Percentiles rank a stretch among this genome's conserved stretches.
These are phyloP conservation scores for Hystrix brachyura DNA, from an alignment of 2,113 vertebrate species.

Conservation along the genomic window DNA sequence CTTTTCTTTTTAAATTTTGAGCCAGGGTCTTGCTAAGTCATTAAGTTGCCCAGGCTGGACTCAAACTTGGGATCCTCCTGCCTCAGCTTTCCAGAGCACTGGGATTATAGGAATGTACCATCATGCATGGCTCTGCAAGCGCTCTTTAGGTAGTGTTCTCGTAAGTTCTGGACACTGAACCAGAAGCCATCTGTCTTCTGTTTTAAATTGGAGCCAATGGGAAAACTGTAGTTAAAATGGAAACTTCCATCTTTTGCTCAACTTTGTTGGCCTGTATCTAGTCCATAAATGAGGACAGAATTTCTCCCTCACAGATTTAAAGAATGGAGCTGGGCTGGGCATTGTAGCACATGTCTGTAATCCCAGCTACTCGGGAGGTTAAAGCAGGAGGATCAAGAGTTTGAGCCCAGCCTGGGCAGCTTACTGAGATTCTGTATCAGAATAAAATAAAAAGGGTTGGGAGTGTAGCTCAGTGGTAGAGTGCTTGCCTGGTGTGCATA, in stretches of 20 bases:
- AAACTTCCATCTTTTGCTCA: slow-evolving; percentile 22
- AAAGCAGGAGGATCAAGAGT: not conserved
- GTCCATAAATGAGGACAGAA: not conserved
- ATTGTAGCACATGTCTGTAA: not conserved
- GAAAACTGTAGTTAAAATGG: slow-evolving; percentile 13
- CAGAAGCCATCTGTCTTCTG: slow-evolving; percentile 25
- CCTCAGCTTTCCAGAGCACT: not conserved
- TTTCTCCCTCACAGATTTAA: not conserved
- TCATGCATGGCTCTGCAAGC: not conserved
- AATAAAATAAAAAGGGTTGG: not conserved
- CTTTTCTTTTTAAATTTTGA: not conserved
- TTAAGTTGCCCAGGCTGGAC: not conserved
- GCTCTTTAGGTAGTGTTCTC: not conserved
- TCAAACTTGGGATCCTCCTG: not conserved
- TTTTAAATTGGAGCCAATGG: slow-evolving; percentile 30
- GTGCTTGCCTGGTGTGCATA: not conserved
- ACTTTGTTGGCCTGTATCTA: not conserved
- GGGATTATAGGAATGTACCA: not conserved
- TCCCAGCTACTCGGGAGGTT: not conserved
- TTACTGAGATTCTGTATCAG: not conserved
- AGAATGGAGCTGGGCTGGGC: not conserved
- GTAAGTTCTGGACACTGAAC: not conserved
- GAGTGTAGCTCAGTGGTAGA: not conserved
- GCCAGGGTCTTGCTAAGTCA: not conserved
- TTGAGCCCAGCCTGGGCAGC: not conserved